Conservation (phyloP, 30 jellyfish, hydroid and myxozoan species). For the Mastigias papua region DNA sequence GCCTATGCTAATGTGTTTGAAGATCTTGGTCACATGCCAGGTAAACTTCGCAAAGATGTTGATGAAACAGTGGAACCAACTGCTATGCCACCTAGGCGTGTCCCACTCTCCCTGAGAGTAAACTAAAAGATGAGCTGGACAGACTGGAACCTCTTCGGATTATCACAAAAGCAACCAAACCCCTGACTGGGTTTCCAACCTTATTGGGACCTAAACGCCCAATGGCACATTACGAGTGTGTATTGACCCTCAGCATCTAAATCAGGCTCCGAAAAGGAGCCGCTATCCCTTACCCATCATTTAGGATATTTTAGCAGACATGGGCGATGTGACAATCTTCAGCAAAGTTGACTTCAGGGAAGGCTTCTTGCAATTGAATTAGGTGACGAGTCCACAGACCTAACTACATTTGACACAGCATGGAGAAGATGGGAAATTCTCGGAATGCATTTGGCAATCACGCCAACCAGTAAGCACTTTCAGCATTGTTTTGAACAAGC, state of each 20-base stretch:
- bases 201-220: background rate
- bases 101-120: conserved; percentile 1
- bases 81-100: conserved; percentile 16
- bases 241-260: too few species aligned
- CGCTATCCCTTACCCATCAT: conserved; percentile 10
- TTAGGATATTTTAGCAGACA: too few species aligned
- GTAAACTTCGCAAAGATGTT: conserved; percentile 18
- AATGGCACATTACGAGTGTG: background rate
- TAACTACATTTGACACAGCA: conserved; percentile 12
- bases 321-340: conserved; percentile 3
- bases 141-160: background rate
- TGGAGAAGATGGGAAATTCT: conserved; percentile 4
- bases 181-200: conserved; percentile 35
- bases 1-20: background rate
- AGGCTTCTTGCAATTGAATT: conserved; percentile 42
- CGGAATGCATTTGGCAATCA: background rate
- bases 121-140: background rate
- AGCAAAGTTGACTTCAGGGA: conserved; percentile 43
- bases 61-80: background rate
- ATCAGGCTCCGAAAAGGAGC: background rate
- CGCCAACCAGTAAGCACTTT: background rate
- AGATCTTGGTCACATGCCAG: conserved; percentile 40
- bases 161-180: conserved; percentile 3
- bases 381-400: conserved; percentile 9
- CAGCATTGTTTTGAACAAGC: conserved; percentile 34